These are phyloP conservation scores for Zeugodacus cucurbitae DNA, from an alignment of 1,140 invertebrate species.

Conservation along the genomic window DNA sequence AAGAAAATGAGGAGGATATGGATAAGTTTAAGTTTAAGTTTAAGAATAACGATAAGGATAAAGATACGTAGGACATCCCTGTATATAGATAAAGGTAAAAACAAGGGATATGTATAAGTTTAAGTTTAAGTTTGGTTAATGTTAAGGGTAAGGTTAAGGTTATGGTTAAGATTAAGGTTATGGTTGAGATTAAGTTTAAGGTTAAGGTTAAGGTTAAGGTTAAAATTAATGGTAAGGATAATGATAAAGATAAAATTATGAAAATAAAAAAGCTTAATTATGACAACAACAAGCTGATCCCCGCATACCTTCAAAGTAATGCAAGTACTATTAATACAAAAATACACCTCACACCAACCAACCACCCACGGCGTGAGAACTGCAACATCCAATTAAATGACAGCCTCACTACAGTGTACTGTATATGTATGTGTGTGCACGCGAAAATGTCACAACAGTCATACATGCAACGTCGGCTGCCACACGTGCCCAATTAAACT, in stretches of 20 bases:
- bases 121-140: no score
- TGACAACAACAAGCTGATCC: no score
- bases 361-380: neutral
- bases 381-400: constrained; percentile 26
- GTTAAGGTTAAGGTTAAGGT: neutral
- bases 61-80: neutral
- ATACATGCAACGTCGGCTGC: neutral
- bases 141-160: no score
- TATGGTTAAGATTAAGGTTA: neutral
- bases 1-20: neutral
- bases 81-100: no score
- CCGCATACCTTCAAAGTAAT: no score
- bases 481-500: constrained; percentile 41
- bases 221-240: neutral
- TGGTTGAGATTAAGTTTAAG: neutral
- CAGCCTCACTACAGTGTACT: neutral
- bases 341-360: neutral
- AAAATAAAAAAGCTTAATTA: no score
- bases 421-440: neutral
- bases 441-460: neutral
- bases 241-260: neutral
- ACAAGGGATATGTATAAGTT: no score
- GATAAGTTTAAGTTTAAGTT: neutral
- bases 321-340: no score
- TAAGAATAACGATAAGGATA: neutral